A percentile compares a stretch with the other conserved stretches of the same genome.
phyloP scores from a whole-genome alignment of 2,888 invertebrate genomes.

The Ophioninae sp. region DNA sequence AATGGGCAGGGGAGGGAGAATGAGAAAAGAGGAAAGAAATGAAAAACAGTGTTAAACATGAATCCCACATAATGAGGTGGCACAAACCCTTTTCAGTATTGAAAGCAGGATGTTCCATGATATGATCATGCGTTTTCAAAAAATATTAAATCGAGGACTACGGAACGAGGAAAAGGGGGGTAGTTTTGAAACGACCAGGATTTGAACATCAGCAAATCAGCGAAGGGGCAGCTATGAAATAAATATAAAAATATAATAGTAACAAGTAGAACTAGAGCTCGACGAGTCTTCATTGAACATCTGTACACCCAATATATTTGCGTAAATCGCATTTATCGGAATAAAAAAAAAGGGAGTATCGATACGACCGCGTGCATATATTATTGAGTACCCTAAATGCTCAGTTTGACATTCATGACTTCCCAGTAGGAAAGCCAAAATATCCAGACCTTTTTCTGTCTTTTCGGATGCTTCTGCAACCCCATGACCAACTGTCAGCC shows the following conservation, averaged over 20 bases:
- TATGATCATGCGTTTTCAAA: too few relatives aligned
- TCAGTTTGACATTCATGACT: conserved; percentile 58
- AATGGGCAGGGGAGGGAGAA: too few relatives aligned
- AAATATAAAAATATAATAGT: conserved; percentile 1
- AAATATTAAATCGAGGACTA: too few relatives aligned
- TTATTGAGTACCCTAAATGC: conserved; percentile 44
- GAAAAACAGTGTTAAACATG: too few relatives aligned
- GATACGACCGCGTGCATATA: conserved; percentile 46
- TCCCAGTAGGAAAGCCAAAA: conserved; percentile 27
- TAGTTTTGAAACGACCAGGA: too few relatives aligned
- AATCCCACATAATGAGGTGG: too few relatives aligned
- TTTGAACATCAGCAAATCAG: too few relatives aligned
- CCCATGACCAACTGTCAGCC: conserved; percentile 53
- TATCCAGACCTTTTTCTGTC: conserved; percentile 52
- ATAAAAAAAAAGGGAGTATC: conserved; percentile 38
- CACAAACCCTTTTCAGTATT: too few relatives aligned
- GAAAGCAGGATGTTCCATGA: too few relatives aligned
- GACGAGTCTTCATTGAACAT: conserved; percentile 36
- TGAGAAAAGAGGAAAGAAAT: too few relatives aligned
- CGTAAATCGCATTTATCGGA: conserved; percentile 50
- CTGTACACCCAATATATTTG: conserved; percentile 42
- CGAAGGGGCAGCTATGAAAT: neutral
- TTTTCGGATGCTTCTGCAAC: conserved; percentile 41
- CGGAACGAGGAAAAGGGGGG: too few relatives aligned
- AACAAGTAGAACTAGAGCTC: conserved; percentile 31